Conservation (phyloP, 2,797 vertebrate genomes). For the Amniataba percoides region DNA sequence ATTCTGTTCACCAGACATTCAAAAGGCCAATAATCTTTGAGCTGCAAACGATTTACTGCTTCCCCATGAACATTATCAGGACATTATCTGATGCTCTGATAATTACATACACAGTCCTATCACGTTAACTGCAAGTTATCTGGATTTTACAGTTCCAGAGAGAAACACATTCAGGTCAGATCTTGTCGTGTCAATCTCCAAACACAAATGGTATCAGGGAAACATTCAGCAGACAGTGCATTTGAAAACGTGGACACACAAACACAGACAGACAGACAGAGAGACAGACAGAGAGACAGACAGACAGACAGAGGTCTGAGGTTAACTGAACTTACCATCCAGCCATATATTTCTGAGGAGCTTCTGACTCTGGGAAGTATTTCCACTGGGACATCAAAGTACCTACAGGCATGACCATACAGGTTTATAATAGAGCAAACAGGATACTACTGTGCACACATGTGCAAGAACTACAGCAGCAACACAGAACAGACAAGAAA, state of each 20-base stretch:
- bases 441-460: too few relatives aligned
- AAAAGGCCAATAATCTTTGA: neutral
- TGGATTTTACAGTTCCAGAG: neutral
- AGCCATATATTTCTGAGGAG: constrained; percentile 95
- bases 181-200: neutral
- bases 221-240: neutral
- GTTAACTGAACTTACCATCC: constrained; percentile 84
- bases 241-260: neutral
- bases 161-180: neutral
- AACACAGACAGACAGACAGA: neutral
- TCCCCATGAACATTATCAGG: neutral
- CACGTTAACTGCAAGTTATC: too few relatives aligned
- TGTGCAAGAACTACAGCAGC: neutral
- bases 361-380: constrained; percentile 92
- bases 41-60: neutral
- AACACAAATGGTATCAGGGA: neutral
- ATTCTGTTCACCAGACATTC: neutral
- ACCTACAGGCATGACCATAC: constrained; percentile 77
- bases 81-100: constrained; percentile 15
- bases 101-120: too few relatives aligned
- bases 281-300: too few relatives aligned
- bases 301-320: neutral
- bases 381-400: constrained; percentile 93
- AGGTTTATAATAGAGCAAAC: neutral
- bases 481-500: neutral